phyloP scores from a whole-genome alignment of 2,113 vertebrate species.

The Scatophagus argus region DNA sequence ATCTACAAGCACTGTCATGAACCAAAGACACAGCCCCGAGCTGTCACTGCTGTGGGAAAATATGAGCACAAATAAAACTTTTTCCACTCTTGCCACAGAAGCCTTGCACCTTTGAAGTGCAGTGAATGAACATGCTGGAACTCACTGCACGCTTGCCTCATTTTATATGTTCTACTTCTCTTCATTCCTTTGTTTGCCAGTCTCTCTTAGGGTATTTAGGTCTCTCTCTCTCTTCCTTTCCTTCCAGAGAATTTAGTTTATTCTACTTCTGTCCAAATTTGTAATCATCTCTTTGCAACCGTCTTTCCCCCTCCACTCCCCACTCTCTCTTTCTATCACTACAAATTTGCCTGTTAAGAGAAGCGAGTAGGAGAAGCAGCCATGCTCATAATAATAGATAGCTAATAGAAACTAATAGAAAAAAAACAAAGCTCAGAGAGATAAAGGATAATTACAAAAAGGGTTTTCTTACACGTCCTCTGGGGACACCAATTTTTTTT shows the following conservation, averaged over 20 bases:
- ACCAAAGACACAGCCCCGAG: conserved; percentile 21
- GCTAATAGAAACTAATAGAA: conserved; percentile 9
- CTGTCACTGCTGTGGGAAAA: conserved; percentile 13
- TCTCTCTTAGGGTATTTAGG: background rate
- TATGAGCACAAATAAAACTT: background rate
- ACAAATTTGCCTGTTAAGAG: background rate
- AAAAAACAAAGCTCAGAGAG: conserved; percentile 28
- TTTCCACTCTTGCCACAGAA: background rate
- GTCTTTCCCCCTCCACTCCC: background rate
- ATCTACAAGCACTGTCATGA: conserved; percentile 34
- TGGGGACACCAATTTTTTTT: conserved; percentile 22
- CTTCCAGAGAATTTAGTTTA: conserved; percentile 5
- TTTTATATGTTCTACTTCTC: background rate
- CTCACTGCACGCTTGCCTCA: background rate
- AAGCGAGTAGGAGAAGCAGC: background rate
- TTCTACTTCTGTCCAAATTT: conserved; percentile 24
- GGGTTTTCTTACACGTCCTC: conserved; percentile 17
- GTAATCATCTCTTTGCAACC: conserved; percentile 22
- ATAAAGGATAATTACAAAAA: conserved; percentile 51
- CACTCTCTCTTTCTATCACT: background rate
- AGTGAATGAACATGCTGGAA: background rate
- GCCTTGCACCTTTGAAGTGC: background rate
- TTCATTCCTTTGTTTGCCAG: background rate
- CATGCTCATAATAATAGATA: no score
- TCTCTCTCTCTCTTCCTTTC: conserved; percentile 1